Base-by-base conservation (phyloP, 2,113 vertebrate genomes). In the Reinhardtius hippoglossoides region DNA sequence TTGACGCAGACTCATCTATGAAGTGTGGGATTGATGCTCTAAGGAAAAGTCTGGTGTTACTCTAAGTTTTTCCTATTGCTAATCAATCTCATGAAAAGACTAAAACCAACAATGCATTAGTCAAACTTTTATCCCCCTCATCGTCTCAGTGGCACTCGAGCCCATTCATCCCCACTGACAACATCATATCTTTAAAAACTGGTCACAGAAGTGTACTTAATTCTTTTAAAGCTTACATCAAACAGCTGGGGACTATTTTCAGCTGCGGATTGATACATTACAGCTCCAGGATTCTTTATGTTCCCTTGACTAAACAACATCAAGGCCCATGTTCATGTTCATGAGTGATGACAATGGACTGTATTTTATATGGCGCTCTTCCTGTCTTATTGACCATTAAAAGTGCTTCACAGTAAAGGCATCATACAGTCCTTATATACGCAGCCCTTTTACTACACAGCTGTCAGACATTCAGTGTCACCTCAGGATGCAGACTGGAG, bases 21-120 rank as follows among this genome's bases (percentile, higher is more conserved):
- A 50, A 50, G 46, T 20, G 27, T 73, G 8, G 23, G 40, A 78
- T 60, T 58, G 14, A 69, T 76, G 61, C 21, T 35, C 35, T 21
- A 63, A 69, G 35, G 9, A 65, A 52, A 37, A 23, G 21, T 15
- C 1, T 24, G 2, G 9, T 31, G 23, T 60, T 44, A 23, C 42
- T 12, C 10, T 5, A 16, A 16, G 3, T 27, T 71, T 65, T 71
- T 71, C 42, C 52, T 57, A 37, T 26, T 78, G 60, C 44, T 20
- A 24, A 48, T 10, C 1, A 26, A 21, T 54, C 9, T 26, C 21
- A 8, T 46, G 35, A 61, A 58, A 70, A 71, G 26, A 67, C 16
- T 3, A 50, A 66, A 52, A 52, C 24, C 23, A 52, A 66, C 44
- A 52, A n/a, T 46, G 21, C 23, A 46, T 64, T 18, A 46, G 21